Evolutionary conservation across 2,113 vertebrate species (phyloP).

Genomic region (Microtus richardsoni): DNA sequence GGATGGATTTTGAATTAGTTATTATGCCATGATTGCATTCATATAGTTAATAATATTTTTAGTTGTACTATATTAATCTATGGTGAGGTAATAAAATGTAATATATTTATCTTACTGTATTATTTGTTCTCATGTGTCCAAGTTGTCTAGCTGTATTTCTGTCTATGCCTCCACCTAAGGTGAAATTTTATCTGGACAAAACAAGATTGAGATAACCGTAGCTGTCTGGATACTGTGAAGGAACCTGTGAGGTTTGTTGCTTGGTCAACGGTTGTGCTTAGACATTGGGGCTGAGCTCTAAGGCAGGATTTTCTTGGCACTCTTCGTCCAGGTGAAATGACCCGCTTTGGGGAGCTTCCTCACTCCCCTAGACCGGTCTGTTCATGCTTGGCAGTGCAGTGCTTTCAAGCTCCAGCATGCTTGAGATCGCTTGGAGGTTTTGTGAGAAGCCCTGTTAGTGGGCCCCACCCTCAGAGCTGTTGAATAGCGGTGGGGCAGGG

Average conservation of each 20-base stretch:
- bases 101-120: background rate
- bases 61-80: background rate
- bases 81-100: background rate
- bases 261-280: background rate
- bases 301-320: background rate
- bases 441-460: background rate
- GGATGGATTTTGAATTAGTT: constrained; percentile 16
- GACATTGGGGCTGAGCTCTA: background rate
- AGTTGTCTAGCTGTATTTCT: background rate
- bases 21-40: background rate
- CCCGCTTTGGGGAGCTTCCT: background rate
- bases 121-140: background rate
- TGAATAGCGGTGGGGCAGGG: background rate
- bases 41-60: background rate
- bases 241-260: background rate
- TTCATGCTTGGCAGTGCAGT: background rate
- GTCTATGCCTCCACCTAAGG: background rate
- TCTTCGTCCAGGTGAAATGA: background rate
- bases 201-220: background rate
- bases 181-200: constrained; percentile 11
- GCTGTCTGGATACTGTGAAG: background rate
- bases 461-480: background rate
- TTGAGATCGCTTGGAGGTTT: background rate
- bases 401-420: background rate
- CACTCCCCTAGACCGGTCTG: background rate